Evolutionary conservation across 2,888 invertebrate species (phyloP).

Genomic region (Seladonia tumulorum): DNA sequence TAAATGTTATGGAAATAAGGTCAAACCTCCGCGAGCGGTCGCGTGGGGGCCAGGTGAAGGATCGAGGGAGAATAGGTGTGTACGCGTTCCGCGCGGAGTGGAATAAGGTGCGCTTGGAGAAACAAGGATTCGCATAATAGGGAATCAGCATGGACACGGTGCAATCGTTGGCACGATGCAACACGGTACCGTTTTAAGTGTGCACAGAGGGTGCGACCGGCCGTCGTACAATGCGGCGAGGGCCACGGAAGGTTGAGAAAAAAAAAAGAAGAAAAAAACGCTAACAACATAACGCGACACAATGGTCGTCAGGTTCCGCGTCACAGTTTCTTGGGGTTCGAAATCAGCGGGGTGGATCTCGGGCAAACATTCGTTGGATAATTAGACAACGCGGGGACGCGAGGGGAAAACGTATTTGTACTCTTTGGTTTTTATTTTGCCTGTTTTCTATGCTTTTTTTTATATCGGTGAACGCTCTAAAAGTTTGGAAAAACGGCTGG

Average conservation of each 20-base stretch:
- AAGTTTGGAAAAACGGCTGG: slow-evolving; percentile 26
- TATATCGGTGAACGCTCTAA: background rate
- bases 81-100: slow-evolving; percentile 21
- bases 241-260: slow-evolving; percentile 35
- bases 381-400: slow-evolving; percentile 58
- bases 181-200: slow-evolving; percentile 60
- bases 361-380: slow-evolving; percentile 52
- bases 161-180: slow-evolving; percentile 55
- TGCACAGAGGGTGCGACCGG: slow-evolving; percentile 52
- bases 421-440: slow-evolving; percentile 10
- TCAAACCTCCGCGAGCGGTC: slow-evolving; percentile 70
- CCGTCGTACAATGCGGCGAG: slow-evolving; percentile 45
- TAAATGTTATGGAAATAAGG: slow-evolving; percentile 78
- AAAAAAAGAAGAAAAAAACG: slow-evolving; percentile 58
- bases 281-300: slow-evolving; percentile 72
- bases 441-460: background rate
- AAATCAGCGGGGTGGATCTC: slow-evolving; percentile 65
- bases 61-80: slow-evolving; percentile 33
- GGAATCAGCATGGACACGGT: slow-evolving; percentile 56
- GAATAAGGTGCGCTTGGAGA: slow-evolving; percentile 34
- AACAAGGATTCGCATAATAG: slow-evolving; percentile 67
- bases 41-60: slow-evolving; percentile 64
- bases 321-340: slow-evolving; percentile 68
- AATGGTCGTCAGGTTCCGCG: slow-evolving; percentile 60
- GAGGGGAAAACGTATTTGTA: slow-evolving; percentile 16